These are phyloP conservation scores for Aurelia coerulea DNA, from an alignment of 30 jellyfish, hydroid and myxozoan species.

Conservation along the genomic window DNA sequence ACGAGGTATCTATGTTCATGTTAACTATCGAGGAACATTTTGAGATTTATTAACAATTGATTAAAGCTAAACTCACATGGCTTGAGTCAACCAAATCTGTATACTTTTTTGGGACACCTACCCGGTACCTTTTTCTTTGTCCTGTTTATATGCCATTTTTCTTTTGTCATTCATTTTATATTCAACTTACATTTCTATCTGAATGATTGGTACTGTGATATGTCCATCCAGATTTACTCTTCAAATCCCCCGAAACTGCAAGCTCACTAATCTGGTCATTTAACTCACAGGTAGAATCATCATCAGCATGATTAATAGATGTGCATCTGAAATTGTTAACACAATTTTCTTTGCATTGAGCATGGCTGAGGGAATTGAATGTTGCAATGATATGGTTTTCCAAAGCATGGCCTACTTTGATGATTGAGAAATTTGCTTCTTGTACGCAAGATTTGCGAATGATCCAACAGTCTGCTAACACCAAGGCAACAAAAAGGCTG, in stretches of 20 bases:
- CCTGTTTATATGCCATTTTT: too few relatives aligned
- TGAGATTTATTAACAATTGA: too few relatives aligned
- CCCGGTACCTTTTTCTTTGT: too few relatives aligned
- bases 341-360: constrained; percentile 9
- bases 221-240: constrained; percentile 2
- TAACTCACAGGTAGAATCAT: background rate
- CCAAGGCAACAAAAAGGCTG: background rate
- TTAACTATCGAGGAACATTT: too few relatives aligned
- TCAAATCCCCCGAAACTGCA: background rate
- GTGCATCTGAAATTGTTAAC: background rate
- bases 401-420: background rate
- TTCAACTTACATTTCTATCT: background rate
- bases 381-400: constrained; percentile 7
- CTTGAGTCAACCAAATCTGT: too few relatives aligned
- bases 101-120: too few relatives aligned
- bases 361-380: background rate
- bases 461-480: constrained; percentile 33
- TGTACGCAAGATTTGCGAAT: constrained; percentile 12
- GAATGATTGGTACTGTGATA: constrained; percentile 9
- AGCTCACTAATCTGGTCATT: background rate
- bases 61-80: too few relatives aligned
- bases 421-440: constrained; percentile 3
- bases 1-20: too few relatives aligned
- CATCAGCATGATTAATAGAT: constrained; percentile 26
- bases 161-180: background rate